Base-by-base conservation (phyloP, 2,113 vertebrate genomes). In the Prunella fulvescens region DNA sequence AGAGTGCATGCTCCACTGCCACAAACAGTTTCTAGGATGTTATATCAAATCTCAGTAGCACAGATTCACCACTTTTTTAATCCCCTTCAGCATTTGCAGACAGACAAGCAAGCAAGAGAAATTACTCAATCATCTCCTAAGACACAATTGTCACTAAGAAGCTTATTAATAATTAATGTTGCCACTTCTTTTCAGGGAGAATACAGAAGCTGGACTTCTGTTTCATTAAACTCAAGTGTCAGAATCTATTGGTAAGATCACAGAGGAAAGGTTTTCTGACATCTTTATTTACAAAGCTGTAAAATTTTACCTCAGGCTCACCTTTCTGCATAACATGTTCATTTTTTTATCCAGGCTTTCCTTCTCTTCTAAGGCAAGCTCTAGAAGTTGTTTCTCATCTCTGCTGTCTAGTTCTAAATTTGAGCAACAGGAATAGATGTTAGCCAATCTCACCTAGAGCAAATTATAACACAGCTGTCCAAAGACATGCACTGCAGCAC, bases 311-410 rank as follows among this genome's bases (percentile, higher is more conserved):
- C 53, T 86, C 33, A 65, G 88, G 74, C 98, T 96, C 96, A 99
- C 99, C 95, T 99, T 97, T 98, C 84, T 96, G 82, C 96, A 98
- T 35, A 99, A 86, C 23, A 26, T 2, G 48, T 86, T 86, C 73
- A 98, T 96, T 85, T 96, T 98, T 89, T 96, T 83, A 81, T 96
- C 95, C 80, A 99, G 92, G 23, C 79, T 87, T 56, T 97, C 91
- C 71, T 98, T 99, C 96, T 99, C 99, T 91, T 99, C 98, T 77
- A 98, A 91, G 40, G 98, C 96, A 94, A 99, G 98, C 69, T 98
- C 94, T 66, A 97, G 93, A 94, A 99, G 96, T 6, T 98, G 97
- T 66, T 98, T 96, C 62, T 99, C 99, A 95, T 98, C 98, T 85
- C 97, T 95, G 77, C 81, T 97, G 95, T 95, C 96, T 90, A 98